A percentile compares a stretch with the other conserved stretches of the same genome.
phyloP scores from a whole-genome alignment of 2,888 invertebrate species.

The Cataglyphis rosenhaueri region DNA sequence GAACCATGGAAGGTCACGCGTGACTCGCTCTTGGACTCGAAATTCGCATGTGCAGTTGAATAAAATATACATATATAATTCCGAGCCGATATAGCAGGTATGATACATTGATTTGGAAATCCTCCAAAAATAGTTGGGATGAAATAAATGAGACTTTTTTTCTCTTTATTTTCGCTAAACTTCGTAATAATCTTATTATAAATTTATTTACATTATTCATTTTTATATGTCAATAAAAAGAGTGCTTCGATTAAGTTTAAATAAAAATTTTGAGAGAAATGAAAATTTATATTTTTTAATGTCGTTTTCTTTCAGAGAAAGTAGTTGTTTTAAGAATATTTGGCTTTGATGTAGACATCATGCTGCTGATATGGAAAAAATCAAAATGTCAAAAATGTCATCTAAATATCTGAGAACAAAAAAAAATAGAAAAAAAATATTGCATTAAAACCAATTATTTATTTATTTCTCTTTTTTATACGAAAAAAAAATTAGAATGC shows the following conservation, averaged over 20 bases:
- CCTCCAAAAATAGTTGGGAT: neutral
- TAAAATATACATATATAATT: neutral
- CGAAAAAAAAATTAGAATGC: neutral
- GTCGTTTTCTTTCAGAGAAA: neutral
- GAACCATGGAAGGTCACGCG: constrained; percentile 7
- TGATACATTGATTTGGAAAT: neutral
- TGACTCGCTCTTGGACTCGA: neutral
- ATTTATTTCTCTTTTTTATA: neutral
- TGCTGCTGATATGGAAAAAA: too few species aligned
- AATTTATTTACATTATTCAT: constrained; percentile 14
- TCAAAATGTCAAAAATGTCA: too few species aligned
- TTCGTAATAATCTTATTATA: constrained; percentile 6
- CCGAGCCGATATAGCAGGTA: neutral
- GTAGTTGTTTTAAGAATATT: neutral
- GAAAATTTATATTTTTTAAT: neutral
- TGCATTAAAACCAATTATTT: neutral
- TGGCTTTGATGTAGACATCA: neutral
- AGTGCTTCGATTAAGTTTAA: neutral
- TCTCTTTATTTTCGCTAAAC: neutral
- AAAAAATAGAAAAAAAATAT: neutral
- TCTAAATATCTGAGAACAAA: neutral
- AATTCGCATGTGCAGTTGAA: neutral
- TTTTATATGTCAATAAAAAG: neutral
- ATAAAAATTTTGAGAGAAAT: neutral
- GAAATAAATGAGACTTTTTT: neutral